Evolutionary conservation across 2,888 invertebrate species (phyloP).

Genomic region (Phlogophora meticulosa): DNA sequence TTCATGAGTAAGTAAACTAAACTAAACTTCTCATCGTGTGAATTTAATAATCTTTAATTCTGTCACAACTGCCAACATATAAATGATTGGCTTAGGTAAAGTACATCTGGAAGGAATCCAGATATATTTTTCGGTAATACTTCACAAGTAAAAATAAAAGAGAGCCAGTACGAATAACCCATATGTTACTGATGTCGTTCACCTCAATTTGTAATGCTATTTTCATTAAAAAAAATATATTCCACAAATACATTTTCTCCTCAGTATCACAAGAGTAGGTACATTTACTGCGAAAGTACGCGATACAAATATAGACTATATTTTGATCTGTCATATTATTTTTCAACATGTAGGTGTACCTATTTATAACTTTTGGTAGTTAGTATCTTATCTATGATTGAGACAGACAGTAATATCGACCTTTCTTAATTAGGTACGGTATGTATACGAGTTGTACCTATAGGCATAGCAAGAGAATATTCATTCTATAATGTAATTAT

Average conservation of each 20-base stretch:
- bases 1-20: neutral
- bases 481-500: too few relatives aligned
- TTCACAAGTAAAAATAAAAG: slow-evolving; percentile 34
- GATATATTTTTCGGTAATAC: slow-evolving; percentile 9
- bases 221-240: slow-evolving; percentile 20
- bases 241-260: slow-evolving; percentile 24
- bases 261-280: slow-evolving; percentile 32
- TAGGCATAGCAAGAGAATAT: too few relatives aligned
- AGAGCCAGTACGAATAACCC: slow-evolving; percentile 10
- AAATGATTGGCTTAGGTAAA: slow-evolving; percentile 20
- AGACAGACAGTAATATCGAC: too few relatives aligned
- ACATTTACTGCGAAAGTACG: slow-evolving; percentile 18
- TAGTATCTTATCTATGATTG: slow-evolving; percentile 45
- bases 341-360: slow-evolving; percentile 21
- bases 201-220: slow-evolving; percentile 54
- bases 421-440: too few relatives aligned
- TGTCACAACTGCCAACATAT: slow-evolving; percentile 12
- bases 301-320: slow-evolving; percentile 26
- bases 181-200: slow-evolving; percentile 52
- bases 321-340: slow-evolving; percentile 33
- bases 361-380: slow-evolving; percentile 40
- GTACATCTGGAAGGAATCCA: slow-evolving; percentile 26
- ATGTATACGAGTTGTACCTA: too few relatives aligned
- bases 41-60: slow-evolving; percentile 1
- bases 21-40: neutral